A percentile compares a stretch with the other conserved stretches of the same genome.
These are phyloP conservation scores for Mastomys coucha DNA, from an alignment of 2,113 vertebrate genomes.

Conservation along the genomic window DNA sequence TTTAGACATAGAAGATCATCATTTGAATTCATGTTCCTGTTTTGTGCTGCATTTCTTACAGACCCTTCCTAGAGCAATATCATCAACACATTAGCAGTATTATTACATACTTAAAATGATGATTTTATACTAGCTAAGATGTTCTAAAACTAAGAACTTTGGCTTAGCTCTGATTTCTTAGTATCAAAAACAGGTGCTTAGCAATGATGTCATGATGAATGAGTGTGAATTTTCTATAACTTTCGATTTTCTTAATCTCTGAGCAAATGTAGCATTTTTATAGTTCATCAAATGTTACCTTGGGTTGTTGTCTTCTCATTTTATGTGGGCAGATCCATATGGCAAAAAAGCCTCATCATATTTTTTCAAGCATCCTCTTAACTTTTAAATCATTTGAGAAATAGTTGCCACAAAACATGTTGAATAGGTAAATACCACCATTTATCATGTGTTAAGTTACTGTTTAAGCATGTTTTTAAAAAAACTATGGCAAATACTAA, in stretches of 20 bases:
- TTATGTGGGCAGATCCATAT: neutral
- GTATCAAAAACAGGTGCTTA: neutral
- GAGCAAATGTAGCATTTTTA: neutral
- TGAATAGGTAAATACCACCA: neutral
- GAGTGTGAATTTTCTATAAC: neutral
- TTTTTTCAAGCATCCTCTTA: neutral
- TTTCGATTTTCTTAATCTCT: slow-evolving; percentile 8
- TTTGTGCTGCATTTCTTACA: neutral
- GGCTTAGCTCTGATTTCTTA: neutral
- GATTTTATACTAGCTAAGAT: neutral
- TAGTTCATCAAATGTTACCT: neutral
- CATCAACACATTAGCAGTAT: neutral
- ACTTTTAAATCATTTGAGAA: neutral
- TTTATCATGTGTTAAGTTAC: slow-evolving; percentile 18
- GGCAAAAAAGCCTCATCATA: neutral
- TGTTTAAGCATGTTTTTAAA: neutral
- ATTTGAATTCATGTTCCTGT: neutral
- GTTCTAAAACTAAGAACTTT: neutral
- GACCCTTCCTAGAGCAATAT: neutral
- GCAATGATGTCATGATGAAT: neutral
- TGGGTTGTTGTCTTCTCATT: neutral
- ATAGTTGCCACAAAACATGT: neutral
- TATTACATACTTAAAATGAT: neutral
- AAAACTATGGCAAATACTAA: neutral
- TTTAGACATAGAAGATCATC: neutral